A percentile compares a stretch with the other conserved stretches of the same genome.
phyloP scores from a whole-genome alignment of 2,797 vertebrate genomes.

The Protosalanx chinensis region DNA sequence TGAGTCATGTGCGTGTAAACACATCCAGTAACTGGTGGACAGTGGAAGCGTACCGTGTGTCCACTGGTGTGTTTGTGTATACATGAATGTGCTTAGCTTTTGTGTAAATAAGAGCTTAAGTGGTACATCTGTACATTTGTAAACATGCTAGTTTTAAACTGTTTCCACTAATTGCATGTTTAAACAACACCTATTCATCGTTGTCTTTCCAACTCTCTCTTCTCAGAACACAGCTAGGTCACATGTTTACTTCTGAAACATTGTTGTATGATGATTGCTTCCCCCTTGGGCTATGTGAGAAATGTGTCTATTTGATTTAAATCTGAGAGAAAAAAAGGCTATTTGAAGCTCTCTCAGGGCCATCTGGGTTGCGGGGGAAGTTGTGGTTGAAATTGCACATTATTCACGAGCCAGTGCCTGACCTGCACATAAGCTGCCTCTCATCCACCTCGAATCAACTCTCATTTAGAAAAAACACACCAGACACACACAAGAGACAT shows the following conservation, averaged over 20 bases:
- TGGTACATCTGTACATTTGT: background rate
- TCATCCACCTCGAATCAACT: background rate
- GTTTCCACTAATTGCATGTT: too few species aligned
- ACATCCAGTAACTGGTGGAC: too few species aligned
- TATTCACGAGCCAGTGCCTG: conserved; percentile 11
- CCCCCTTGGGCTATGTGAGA: conserved; percentile 1
- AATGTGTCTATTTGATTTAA: conserved; percentile 26
- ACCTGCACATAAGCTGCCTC: conserved; percentile 2
- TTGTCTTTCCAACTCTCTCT: too few species aligned
- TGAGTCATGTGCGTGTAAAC: background rate
- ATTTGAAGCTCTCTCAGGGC: background rate
- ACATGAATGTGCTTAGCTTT: background rate
- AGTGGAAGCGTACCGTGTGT: too few species aligned
- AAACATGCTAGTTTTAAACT: too few species aligned
- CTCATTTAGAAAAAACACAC: conserved; percentile 7
- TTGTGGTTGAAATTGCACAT: conserved; percentile 20
- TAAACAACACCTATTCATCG: too few species aligned
- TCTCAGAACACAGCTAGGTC: too few species aligned
- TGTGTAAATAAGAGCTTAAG: conserved; percentile 2
- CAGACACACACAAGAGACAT: too few species aligned
- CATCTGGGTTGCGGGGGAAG: background rate
- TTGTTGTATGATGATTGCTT: background rate
- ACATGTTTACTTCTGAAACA: background rate
- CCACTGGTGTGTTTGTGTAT: background rate
- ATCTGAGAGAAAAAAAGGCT: conserved; percentile 1